These are phyloP conservation scores for Anastatus disparis DNA, from an alignment of 1,140 invertebrate genomes.

Conservation along the genomic window DNA sequence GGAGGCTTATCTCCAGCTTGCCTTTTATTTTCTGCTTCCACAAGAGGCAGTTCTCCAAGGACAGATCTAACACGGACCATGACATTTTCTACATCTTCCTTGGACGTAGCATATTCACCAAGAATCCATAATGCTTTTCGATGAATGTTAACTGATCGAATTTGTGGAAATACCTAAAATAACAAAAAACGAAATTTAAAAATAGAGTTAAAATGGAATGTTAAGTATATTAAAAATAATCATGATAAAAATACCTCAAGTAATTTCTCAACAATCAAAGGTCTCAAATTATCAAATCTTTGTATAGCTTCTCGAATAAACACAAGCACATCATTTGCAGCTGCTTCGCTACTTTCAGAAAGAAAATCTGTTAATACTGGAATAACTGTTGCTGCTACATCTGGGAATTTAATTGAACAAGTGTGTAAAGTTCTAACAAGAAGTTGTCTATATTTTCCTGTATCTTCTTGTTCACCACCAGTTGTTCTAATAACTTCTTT, in stretches of 20 bases:
- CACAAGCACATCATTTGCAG: slow-evolving; percentile 92
- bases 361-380: slow-evolving; percentile 96
- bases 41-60: slow-evolving; percentile 88
- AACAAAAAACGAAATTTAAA: no score
- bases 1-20: slow-evolving; percentile 72
- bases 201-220: background rate
- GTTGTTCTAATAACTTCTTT: slow-evolving; percentile 95
- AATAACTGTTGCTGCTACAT: slow-evolving; percentile 93
- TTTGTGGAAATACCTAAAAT: slow-evolving; percentile 75
- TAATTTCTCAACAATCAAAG: slow-evolving; percentile 76
- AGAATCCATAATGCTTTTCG: slow-evolving; percentile 97
- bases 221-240: background rate
- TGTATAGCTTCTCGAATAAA: slow-evolving; percentile 96
- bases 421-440: slow-evolving; percentile 94
- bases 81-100: slow-evolving; percentile 83
- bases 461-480: slow-evolving; percentile 93
- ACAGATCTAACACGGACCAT: slow-evolving; percentile 80
- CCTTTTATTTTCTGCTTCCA: slow-evolving; percentile 87
- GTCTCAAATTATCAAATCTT: slow-evolving; percentile 84
- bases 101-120: slow-evolving; percentile 90
- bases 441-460: slow-evolving; percentile 94
- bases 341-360: slow-evolving; percentile 90
- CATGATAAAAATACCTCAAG: slow-evolving; percentile 67
- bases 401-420: slow-evolving; percentile 97
- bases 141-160: slow-evolving; percentile 88